These are phyloP conservation scores for Acipenser transmontanus DNA, from an alignment of 2,797 vertebrate genomes.

Conservation along the genomic window DNA sequence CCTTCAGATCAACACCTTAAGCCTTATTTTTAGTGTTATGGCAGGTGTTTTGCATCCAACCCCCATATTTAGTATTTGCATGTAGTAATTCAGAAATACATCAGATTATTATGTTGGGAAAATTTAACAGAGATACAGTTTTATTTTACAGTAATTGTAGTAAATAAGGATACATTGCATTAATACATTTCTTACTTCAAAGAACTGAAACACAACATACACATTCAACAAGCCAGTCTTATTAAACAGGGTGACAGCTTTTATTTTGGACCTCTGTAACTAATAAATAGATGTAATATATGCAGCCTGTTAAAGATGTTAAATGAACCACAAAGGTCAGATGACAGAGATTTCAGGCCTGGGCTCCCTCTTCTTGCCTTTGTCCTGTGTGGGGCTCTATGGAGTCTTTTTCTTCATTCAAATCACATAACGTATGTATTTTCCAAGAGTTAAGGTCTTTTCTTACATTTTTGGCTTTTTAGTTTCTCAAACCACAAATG, in stretches of 20 bases:
- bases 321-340: slow-evolving; percentile 57
- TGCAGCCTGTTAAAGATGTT: slow-evolving; percentile 51
- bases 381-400: not conserved
- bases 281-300: slow-evolving; percentile 47
- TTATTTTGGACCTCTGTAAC: not conserved
- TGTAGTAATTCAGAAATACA: too few relatives aligned
- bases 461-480: not conserved
- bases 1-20: too few relatives aligned
- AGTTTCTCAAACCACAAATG: not conserved
- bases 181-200: too few relatives aligned
- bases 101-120: too few relatives aligned
- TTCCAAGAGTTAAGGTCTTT: too few relatives aligned
- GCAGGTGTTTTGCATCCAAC: too few relatives aligned
- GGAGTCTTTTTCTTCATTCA: not conserved
- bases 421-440: too few relatives aligned
- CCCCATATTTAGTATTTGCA: too few relatives aligned
- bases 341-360: slow-evolving; percentile 38
- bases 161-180: too few relatives aligned
- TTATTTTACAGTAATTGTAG: too few relatives aligned
- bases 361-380: slow-evolving; percentile 31
- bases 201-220: not conserved
- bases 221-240: not conserved
- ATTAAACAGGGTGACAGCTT: not conserved
- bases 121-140: too few relatives aligned
- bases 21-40: too few relatives aligned